Evolutionary conservation across 2,113 vertebrate species (phyloP), one percentile per base, ranked within the genome.

Genomic region (Mugil cephalus): DNA sequence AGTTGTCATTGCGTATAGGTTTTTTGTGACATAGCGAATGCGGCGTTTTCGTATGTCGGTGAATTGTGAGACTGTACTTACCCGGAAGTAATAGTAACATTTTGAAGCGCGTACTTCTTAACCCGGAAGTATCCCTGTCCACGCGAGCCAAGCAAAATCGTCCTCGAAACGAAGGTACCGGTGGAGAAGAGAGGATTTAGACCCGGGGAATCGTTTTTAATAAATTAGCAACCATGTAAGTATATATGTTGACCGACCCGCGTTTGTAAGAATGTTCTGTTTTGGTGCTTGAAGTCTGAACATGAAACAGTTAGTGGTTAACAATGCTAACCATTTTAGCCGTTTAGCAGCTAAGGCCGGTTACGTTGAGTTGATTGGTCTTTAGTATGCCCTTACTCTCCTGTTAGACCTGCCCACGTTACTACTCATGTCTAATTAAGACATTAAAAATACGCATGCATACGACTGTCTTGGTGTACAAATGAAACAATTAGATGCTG

Each of bases 91-190:
- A 9, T 77, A 42, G 0, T 2, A 10, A 3, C 2, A 7, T 0
- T 4, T 56, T 55, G 1, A 52, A 4, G 72, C 82, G 83, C 74
- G 43, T 17, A 10, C 8, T 15, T 0, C 2, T 4, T 36, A 2
- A 84, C 65, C 88, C 88, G 91, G 91, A 92, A 87, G 88, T 80
- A 65, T 38, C 8, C 35, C 0, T 0, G 0, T 66, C n/a, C 85
- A 87, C 80, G 72, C 81, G 65, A 62, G 39, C 17, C 4, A 4
- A 8, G 12, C 4, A 7, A 19, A 51, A 10, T 65, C 89, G 84
- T 88, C 73, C 19, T 0, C 2, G 0, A 58, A 3, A 84, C 86
- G 70, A 59, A 77, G 47, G 2, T 1, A 0, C 2, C 15, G 19
- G 53, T 43, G 46, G 9, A 67, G 7, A 35, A 6, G 35, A 69